Conservation (phyloP, 2,797 vertebrate genomes). For the Mareca strepera region DNA sequence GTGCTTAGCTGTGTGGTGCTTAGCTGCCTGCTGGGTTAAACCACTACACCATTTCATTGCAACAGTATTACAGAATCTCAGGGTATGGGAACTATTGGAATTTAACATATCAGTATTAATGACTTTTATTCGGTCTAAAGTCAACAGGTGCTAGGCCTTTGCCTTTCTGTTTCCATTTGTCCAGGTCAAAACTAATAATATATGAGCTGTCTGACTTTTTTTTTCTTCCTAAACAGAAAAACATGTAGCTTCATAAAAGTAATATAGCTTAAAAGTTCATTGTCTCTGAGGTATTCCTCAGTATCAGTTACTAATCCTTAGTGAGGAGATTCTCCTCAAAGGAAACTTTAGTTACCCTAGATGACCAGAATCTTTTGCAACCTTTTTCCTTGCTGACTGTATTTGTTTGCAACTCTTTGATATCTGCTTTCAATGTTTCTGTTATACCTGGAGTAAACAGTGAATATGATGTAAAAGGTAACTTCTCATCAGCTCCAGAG, state of each 20-base stretch:
- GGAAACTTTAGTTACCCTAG: not conserved
- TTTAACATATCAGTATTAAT: not conserved
- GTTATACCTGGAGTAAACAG: not conserved
- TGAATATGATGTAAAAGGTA: not conserved
- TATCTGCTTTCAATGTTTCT: not conserved
- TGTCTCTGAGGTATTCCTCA: not conserved
- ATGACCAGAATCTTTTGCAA: not conserved
- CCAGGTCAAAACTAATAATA: not conserved
- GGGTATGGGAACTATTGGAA: not conserved
- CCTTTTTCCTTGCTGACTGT: not conserved
- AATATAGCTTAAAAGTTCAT: not conserved
- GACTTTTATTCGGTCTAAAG: not conserved
- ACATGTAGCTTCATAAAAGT: not conserved
- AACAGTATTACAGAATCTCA: not conserved
- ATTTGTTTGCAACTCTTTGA: not conserved
- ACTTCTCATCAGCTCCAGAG: not conserved
- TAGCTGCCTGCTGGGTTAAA: no score
- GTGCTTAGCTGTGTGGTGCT: no score
- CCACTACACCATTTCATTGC: not conserved
- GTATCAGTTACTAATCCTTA: not conserved
- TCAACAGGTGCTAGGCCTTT: not conserved
- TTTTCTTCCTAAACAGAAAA: not conserved
- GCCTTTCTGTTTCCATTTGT: not conserved
- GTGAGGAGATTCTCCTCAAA: not conserved
- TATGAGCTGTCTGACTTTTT: not conserved